A percentile compares a stretch with the other conserved stretches of the same genome.
Conservation (phyloP, 1,140 invertebrate genomes). For the Amyelois transitella region DNA sequence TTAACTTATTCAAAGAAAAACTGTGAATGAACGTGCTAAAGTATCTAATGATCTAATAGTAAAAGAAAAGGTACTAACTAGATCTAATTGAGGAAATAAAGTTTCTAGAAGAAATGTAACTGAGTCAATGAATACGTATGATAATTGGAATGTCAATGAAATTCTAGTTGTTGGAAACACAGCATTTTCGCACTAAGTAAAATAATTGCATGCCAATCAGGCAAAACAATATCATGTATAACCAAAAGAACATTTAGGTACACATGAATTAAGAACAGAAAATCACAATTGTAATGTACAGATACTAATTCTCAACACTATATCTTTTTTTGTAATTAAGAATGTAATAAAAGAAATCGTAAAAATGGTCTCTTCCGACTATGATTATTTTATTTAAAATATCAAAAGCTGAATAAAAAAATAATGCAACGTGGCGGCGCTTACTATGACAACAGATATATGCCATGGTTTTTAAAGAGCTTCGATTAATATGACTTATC, state of each 20-base stretch:
- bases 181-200: slow-evolving; percentile 6
- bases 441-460: too few species aligned
- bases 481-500: background rate
- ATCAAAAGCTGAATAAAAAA: too few species aligned
- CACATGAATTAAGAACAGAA: background rate
- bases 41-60: slow-evolving; percentile 2
- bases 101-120: slow-evolving; percentile 4
- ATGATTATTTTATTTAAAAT: too few species aligned
- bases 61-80: slow-evolving; percentile 16
- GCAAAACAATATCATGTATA: slow-evolving; percentile 1
- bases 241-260: background rate
- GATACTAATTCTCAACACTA: background rate
- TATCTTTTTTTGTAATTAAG: background rate
- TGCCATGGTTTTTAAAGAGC: too few species aligned
- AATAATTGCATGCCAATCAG: slow-evolving; percentile 12
- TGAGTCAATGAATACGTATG: background rate
- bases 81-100: slow-evolving; percentile 39
- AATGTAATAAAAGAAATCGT: too few species aligned
- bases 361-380: too few species aligned
- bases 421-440: too few species aligned
- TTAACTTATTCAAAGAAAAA: background rate
- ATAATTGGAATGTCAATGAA: background rate
- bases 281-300: background rate
- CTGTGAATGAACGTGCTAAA: slow-evolving; percentile 15
- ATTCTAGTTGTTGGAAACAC: background rate